Conservation (phyloP, 2,797 vertebrate species). For the Cyprinodon diabolis region DNA sequence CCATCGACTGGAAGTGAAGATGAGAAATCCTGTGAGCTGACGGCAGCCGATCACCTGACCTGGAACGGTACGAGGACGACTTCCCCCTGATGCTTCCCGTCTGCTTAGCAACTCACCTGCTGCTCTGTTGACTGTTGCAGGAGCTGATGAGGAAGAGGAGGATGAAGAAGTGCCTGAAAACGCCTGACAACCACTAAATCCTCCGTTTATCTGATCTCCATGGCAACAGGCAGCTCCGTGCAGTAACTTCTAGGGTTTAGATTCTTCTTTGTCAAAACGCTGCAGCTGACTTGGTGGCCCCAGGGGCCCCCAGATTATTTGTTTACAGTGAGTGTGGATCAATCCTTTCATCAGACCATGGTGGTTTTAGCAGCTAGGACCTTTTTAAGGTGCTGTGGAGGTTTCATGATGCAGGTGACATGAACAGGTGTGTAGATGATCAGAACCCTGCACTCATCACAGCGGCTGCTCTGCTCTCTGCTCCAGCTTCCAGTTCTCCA, state of each 20-base stretch:
- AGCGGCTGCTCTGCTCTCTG: constrained; percentile 26
- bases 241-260: constrained; percentile 34
- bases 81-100: neutral
- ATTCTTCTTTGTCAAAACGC: constrained; percentile 40
- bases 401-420: constrained; percentile 19
- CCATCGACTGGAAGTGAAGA: constrained; percentile 26
- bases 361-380: neutral
- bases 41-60: constrained; percentile 53
- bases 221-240: constrained; percentile 32
- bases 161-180: constrained; percentile 62
- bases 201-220: constrained; percentile 37
- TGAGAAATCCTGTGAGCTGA: constrained; percentile 35
- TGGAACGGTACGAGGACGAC: constrained; percentile 72
- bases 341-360: constrained; percentile 27
- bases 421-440: constrained; percentile 4
- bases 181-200: constrained; percentile 46
- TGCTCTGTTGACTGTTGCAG: constrained; percentile 48
- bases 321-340: constrained; percentile 51
- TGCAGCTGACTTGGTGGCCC: constrained; percentile 37
- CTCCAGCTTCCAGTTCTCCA: neutral
- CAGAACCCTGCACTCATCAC: neutral
- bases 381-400: constrained; percentile 1
- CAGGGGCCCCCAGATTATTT: constrained; percentile 29
- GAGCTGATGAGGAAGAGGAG: constrained; percentile 38
- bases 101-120: constrained; percentile 21